Base-by-base conservation (phyloP, 2,797 vertebrate genomes). In the Sternarchorhynchus goeldii region DNA sequence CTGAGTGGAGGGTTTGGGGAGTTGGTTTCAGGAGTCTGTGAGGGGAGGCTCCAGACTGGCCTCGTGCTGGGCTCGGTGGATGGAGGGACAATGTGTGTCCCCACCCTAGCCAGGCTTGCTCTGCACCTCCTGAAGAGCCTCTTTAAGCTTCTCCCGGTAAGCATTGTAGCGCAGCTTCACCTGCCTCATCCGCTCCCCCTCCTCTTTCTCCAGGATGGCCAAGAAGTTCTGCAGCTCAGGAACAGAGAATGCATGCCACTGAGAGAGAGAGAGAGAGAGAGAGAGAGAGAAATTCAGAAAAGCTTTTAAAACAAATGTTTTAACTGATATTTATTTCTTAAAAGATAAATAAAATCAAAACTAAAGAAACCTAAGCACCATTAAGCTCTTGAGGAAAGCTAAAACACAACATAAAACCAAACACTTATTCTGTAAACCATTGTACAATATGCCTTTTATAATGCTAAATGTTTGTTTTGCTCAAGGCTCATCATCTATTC, bases 221-320 rank as follows among this genome's bases (percentile, higher is more conserved):
- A 99, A 87, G 91, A 99, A 99, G 92, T 99, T 99, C 88, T 98
- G 96, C 39, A 99, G 94, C 90, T 99, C 97, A 0, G 97, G 97
- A 82, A 99, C 93, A 6, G 96, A 97, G 91, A 99, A 99, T 0
- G 95, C 96, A 0, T 99, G 95, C 96, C 96, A 99, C 97, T 99
- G 45, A 50, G 12, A 50, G 45, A 50, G 45, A 50, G 45, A 12
- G 45, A 50, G 90, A 36, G 65, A 20, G 3, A 32, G 34, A 55
- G 41, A 74, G n/a, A 70, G 25, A 36, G 36, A 73, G 34, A 78
- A 21, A 77, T 14, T 56, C 6, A 60, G 41, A 6, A 14, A 34
- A 70, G 4, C 55, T n/a, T 12, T 17, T 57, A 45, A 21, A 63
- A 20, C 62, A 65, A 36, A 36, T 4, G 34, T 36, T 36, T 36